Evolutionary conservation across 2,797 vertebrate genomes (phyloP), one percentile per base, ranked within the genome.

Genomic region (Pseudochaenichthys georgianus): DNA sequence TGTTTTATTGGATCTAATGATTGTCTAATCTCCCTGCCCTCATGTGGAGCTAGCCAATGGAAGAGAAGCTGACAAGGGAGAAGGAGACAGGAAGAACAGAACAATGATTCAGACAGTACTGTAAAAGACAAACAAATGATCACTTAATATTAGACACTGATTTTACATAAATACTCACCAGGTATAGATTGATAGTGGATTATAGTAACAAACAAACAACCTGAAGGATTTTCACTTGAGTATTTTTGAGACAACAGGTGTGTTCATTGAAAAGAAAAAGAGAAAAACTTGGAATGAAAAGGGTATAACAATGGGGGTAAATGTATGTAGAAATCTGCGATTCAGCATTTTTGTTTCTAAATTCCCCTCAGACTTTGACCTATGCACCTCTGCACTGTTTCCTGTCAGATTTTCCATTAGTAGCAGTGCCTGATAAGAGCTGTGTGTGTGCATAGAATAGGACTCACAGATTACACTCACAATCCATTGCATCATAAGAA

Each of bases 1-100:
- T 75, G 84, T 91, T 96, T 96, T 96, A 96, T 96, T 95, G 95
- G 82, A 94, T 93, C 91, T 96, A 96, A 95, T 96, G 90, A 96
- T 96, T 95, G 93, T 93, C 95, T 91, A 95, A 95, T 93, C 91
- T 91, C 73, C 89, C 90, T 59, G 72, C 88, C 83, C 81, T 87
- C 69, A 21, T 67, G 67, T 47, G 0, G 2, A 64, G 61, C 34
- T 13, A 65, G 74, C 92, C 92, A 92, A 92, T 89, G 57, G 70
- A 67, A 70, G 76, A 64, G 58, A 4, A 66, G 74, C 81, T 84
- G 66, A 73, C 53, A 68, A 31, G 21, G 41, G 45, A 52, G 17
- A 38, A 38, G 34, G 51, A 82, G 70, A 78, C 58, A 68, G 69
- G 71, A 85, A 86, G 82, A 78, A 61, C 57, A 45, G 71, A 65